Base-by-base conservation (phyloP, 2,888 invertebrate genomes). In the Drosophila suboccidentalis region DNA sequence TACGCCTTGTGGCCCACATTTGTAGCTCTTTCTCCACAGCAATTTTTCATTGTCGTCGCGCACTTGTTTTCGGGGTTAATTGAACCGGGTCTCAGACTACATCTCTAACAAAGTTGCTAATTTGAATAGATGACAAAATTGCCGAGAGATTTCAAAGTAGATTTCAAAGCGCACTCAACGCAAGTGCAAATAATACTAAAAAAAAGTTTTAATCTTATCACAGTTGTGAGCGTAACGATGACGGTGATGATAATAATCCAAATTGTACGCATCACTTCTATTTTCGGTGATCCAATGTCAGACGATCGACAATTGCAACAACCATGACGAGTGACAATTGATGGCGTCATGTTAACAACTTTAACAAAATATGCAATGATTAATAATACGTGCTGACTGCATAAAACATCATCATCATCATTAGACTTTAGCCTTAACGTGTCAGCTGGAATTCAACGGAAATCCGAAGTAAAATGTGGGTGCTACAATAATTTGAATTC, bases 11-110 rank as follows among this genome's bases (percentile, higher is more conserved):
- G 85, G 59, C 73, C 75, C 63, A 85, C 73, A 71, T 80, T 26
- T 61, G 54, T 65, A 50, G 36, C 34, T 34, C 29, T 46, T 70
- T 69, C 74, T 51, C 61, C 62, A 58, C 57, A 64, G 66, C 65
- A 58, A 75, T 86, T 83, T 78, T 70, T 76, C 76, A 80, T 76
- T 78, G 80, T 77, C 77, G 64, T 51, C 60, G 64, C 58, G 62
- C 80, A 89, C 87, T 84, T 87, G 83, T 80, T 70, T 70, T 36
- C 34, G 81, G 67, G 89, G 89, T 83, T 89, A 85, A 89, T 89
- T 85, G 84, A 87, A 76, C 59, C 69, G 81, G 75, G 71, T 69
- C 55, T 60, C 51, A n/a, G 58, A 60, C 66, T 44, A 51, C 65
- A 58, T 55, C 46, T 46, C 46, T 44, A 36, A 44, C 54, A 72